Conservation (phyloP, 2,113 vertebrate genomes). For the Galbula dea region DNA sequence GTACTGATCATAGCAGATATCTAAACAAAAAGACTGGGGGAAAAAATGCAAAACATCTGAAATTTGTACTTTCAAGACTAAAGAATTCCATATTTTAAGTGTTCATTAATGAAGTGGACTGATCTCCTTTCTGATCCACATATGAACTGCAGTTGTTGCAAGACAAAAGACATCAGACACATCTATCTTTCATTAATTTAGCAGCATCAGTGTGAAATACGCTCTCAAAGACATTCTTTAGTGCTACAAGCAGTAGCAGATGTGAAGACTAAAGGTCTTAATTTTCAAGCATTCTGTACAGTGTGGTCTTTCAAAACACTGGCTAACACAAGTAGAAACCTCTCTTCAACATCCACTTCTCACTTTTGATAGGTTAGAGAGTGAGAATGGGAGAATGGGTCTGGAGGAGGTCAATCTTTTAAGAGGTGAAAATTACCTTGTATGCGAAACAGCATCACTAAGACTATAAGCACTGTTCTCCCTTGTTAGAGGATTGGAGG, state of each 20-base stretch:
- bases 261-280: neutral
- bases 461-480: slow-evolving; percentile 92
- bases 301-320: neutral
- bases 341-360: neutral
- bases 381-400: neutral
- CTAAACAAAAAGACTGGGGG: neutral
- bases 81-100: neutral
- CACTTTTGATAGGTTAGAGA: neutral
- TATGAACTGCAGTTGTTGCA: neutral
- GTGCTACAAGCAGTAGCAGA: neutral
- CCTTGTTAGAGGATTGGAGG: slow-evolving; percentile 81
- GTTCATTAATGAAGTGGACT: neutral
- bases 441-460: slow-evolving; percentile 82
- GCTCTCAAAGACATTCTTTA: neutral
- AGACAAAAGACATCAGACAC: neutral
- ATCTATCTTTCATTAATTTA: neutral
- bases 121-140: neutral
- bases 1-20: neutral
- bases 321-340: neutral
- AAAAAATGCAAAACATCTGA: neutral
- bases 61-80: neutral
- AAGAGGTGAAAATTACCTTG: slow-evolving; percentile 78
- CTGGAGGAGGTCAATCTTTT: neutral
- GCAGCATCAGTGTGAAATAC: neutral
- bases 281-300: neutral